Percentiles rank a stretch among this genome's conserved stretches.
Conservation (phyloP, 2,113 vertebrate species). For the Lontra canadensis region DNA sequence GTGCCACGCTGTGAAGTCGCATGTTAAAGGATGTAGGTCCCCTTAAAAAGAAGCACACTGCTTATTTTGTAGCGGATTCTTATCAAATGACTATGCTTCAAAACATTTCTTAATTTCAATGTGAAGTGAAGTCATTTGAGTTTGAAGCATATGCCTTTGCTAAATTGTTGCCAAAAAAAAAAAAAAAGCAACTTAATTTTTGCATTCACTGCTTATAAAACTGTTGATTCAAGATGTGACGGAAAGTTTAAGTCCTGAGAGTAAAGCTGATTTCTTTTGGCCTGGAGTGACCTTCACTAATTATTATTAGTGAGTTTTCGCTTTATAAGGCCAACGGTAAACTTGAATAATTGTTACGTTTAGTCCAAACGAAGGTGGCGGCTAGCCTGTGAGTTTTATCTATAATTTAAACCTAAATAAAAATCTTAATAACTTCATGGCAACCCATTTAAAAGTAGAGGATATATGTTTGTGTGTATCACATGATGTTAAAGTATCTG, state of each 20-base stretch:
- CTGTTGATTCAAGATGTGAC: conserved; percentile 65
- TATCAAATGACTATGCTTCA: conserved; percentile 85
- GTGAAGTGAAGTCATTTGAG: conserved; percentile 86
- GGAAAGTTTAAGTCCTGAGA: conserved; percentile 51
- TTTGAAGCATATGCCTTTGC: conserved; percentile 86
- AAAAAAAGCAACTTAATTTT: conserved; percentile 74
- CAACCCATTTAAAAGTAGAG: neutral
- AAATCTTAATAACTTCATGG: neutral
- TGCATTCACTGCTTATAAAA: conserved; percentile 71
- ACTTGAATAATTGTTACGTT: conserved; percentile 5
- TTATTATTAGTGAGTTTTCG: conserved; percentile 8
- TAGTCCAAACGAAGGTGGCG: conserved; percentile 45
- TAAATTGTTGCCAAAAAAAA: conserved; percentile 80
- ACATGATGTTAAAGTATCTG: neutral
- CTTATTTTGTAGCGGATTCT: conserved; percentile 86
- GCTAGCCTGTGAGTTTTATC: neutral
- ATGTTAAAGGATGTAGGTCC: conserved; percentile 78
- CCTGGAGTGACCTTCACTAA: conserved; percentile 54
- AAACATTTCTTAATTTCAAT: conserved; percentile 85
- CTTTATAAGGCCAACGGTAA: neutral
- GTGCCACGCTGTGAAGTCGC: conserved; percentile 77
- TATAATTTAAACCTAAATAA: conserved; percentile 3
- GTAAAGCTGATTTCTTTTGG: conserved; percentile 29
- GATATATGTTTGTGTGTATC: neutral
- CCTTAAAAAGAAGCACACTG: conserved; percentile 81